Evolutionary conservation across 1,140 invertebrate genomes (phyloP), one percentile per base, ranked within the genome.

Genomic region (Halesus radiatus): DNA sequence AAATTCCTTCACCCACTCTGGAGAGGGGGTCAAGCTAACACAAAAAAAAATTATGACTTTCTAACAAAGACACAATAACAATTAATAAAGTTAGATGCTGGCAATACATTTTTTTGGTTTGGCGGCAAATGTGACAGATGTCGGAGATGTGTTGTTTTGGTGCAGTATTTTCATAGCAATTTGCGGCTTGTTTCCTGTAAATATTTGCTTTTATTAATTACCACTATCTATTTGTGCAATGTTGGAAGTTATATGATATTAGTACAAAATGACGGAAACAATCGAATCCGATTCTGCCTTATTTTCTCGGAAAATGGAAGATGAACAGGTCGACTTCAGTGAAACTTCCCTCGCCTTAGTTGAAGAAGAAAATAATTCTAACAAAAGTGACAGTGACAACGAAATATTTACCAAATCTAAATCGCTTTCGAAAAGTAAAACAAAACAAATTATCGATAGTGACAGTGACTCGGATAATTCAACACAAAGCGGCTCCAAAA

Each of bases 391-490:
- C 37, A 79, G 64, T 64, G 77, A 79, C 13, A 20, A 82, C 62
- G 78, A 80, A 79, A 80, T 72, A 4, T 54, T 78, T 37, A 37
- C 54, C n/a, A 78, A 76, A 53, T 52, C 56, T 32, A 82, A 80
- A 74, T 29, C 32, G 20, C 1, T 18, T 72, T 50, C 70, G 1
- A 79, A 77, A 70, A 45, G 15, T 62, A 80, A 52, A 80, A 75
- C 20, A 15, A 20, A 18, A 13, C 13, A 80, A 4, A n/a, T 66
- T 60, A 53, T 72, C n/a, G 74, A 79, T 32, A 79, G 53, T 56
- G 79, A 80, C 23, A 52, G 45, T 16, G 76, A 79, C 18, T 68
- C 73, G 5, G 50, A 70, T 22, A 16, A 26, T 20, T 73, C 60
- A 45, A 66, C 68, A 79, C 26, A 64, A 74, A n/a, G 54, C n/a